phyloP scores from a whole-genome alignment of 2,888 invertebrate species.

The Hydriomena furcata region DNA sequence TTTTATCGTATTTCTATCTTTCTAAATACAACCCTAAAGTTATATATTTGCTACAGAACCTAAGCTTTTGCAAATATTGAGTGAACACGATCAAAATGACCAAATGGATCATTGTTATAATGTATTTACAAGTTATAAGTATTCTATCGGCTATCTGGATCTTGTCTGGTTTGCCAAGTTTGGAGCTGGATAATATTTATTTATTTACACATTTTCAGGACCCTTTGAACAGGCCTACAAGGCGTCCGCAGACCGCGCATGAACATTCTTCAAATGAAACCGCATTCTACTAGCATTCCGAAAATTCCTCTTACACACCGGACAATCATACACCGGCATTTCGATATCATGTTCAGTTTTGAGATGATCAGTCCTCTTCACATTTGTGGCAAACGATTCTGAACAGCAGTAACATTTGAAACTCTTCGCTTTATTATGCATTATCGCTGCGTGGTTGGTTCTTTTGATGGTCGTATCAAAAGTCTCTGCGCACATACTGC shows the following conservation, averaged over 20 bases:
- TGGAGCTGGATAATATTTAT: no score
- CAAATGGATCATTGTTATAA: no score
- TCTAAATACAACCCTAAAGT: no score
- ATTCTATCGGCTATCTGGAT: no score
- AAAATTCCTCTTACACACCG: slow-evolving; percentile 10
- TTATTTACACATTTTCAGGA: no score
- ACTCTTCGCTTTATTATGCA: slow-evolving; percentile 1
- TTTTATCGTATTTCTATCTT: no score
- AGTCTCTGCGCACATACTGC: slow-evolving; percentile 7
- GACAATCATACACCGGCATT: slow-evolving; percentile 14
- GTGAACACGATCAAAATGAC: no score
- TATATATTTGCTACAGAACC: no score
- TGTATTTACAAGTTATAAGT: no score
- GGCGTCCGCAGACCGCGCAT: background rate
- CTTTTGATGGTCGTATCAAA: slow-evolving; percentile 6
- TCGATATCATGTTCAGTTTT: slow-evolving; percentile 7
- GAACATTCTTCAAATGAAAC: slow-evolving; percentile 14
- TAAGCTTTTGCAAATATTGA: no score
- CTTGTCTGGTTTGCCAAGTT: no score
- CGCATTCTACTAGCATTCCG: slow-evolving; percentile 7
- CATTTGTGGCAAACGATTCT: slow-evolving; percentile 2
- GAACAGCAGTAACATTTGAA: slow-evolving; percentile 15
- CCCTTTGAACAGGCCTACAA: background rate
- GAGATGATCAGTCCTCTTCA: slow-evolving; percentile 3
- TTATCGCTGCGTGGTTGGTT: background rate